A percentile compares a stretch with the other conserved stretches of the same genome.
phyloP scores from a whole-genome alignment of 2,113 vertebrate genomes.

The Mustela nigripes region DNA sequence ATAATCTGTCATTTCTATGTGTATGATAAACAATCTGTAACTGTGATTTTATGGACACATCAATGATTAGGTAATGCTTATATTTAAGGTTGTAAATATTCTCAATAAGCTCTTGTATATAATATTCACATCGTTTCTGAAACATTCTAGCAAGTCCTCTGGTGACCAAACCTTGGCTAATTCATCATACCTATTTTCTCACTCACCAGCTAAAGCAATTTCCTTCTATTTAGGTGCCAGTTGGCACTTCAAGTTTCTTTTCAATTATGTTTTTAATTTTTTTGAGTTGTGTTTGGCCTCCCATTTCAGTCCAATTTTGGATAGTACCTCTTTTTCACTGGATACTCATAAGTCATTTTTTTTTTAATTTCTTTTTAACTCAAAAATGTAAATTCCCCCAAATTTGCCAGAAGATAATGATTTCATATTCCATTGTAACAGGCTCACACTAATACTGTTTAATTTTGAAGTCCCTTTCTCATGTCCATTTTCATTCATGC shows the following conservation, averaged over 20 bases:
- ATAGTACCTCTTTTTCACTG: not conserved
- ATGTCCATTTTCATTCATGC: not conserved
- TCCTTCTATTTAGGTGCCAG: conserved; percentile 59
- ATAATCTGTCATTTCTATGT: conserved; percentile 47
- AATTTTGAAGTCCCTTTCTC: not conserved
- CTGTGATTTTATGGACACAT: not conserved
- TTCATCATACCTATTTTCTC: conserved; percentile 64
- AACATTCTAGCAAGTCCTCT: not conserved
- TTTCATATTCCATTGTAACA: not conserved
- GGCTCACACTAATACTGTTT: not conserved
- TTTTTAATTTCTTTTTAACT: not conserved
- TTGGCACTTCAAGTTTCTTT: conserved; percentile 64
- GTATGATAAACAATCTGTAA: conserved; percentile 47
- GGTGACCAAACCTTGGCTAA: conserved; percentile 34
- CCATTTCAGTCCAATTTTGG: conserved; percentile 19
- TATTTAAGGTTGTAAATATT: conserved; percentile 45
- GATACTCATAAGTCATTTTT: not conserved
- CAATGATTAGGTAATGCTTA: conserved; percentile 29
- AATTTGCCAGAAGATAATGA: not conserved
- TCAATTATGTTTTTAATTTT: conserved; percentile 67
- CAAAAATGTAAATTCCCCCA: not conserved
- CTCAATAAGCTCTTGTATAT: not conserved
- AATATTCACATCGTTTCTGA: not conserved
- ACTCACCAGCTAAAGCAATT: conserved; percentile 66
- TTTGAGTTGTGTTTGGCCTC: conserved; percentile 54